Evolutionary conservation across 2,113 vertebrate genomes (phyloP), one percentile per base, ranked within the genome.

Genomic region (Solenodon paradoxus): DNA sequence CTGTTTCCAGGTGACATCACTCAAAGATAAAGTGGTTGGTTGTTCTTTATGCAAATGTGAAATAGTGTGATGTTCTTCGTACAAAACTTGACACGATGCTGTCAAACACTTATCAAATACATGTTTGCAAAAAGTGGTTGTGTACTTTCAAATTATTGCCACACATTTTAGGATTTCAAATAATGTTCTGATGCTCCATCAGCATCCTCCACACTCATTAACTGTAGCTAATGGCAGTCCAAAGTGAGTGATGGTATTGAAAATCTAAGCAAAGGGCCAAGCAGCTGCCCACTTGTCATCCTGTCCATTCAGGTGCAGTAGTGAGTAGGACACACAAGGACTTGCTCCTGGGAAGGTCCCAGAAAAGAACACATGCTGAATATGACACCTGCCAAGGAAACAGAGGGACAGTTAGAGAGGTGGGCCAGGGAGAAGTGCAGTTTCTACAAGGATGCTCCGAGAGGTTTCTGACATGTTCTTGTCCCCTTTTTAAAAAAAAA

Each of bases 391-490:
- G 22, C 81, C 16, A 22, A 63, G 59, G 30, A 57, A 40, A 55
- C 64, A 64, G 35, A 32, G 17, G 26, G 35, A 38, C 57, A 77
- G n/a, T 32, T 40, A 24, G 32, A 28, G 16, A 38, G 40, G 5
- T 6, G 30, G 9, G 22, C 22, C 77, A 17, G 78, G 77, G 64
- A 20, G 11, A 38, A 53, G 7, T 20, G 12, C 64, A 32, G 64
- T 42, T 32, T 15, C 40, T 0, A 5, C 16, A 6, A 0, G 32
- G 22, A 45, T 19, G 30, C 4, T 28, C 49, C 35, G 0, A 42
- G 35, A 57, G 77, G 22, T 49, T 89, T 66, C 51, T 15, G 19
- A 57, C 19, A 5, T 0, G 12, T 30, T 35, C 74, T 57, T 7
- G 9, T 13, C 6, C 49, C 15, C n/a, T n/a, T n/a, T n/a, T n/a